Evolutionary conservation across 2,888 invertebrate genomes (phyloP).

Genomic region (Nephrocerus scutellatus): DNA sequence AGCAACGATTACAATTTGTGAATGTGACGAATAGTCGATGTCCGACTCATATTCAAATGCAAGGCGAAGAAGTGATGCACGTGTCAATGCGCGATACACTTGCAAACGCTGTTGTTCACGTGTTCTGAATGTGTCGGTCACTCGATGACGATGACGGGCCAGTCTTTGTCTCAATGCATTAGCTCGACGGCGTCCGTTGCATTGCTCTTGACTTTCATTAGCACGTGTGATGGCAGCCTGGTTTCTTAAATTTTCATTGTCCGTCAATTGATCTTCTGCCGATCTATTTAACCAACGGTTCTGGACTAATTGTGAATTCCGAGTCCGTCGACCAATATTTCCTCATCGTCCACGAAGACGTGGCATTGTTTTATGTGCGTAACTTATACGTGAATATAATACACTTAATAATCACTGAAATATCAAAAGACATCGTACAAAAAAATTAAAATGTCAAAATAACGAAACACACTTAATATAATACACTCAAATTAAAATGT

Average conservation of each 20-base stretch:
- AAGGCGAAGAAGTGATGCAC: constrained; percentile 15
- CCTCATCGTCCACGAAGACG: constrained; percentile 3
- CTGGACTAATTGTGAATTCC: constrained; percentile 5
- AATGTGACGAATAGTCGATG: constrained; percentile 16
- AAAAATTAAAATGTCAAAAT: no score
- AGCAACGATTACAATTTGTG: constrained; percentile 14
- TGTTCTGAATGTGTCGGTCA: constrained; percentile 1
- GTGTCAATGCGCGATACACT: constrained; percentile 4
- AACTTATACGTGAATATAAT: no score
- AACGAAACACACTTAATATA: no score
- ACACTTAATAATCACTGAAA: no score
- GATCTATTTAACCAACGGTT: constrained; percentile 7
- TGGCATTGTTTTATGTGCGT: constrained; percentile 4
- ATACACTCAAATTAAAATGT: no score
- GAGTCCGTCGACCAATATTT: constrained; percentile 9
- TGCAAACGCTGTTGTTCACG: constrained; percentile 2
- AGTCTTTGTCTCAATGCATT: no score
- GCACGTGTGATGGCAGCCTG: constrained; percentile 1
- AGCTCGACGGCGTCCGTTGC: no score
- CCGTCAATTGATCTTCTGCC: constrained; percentile 5
- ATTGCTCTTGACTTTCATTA: constrained; percentile 1
- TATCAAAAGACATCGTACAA: no score
- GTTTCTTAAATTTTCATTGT: constrained; percentile 3
- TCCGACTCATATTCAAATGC: constrained; percentile 15
- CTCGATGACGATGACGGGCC: no score